A percentile compares a stretch with the other conserved stretches of the same genome.
These are phyloP conservation scores for Onychorhynchus coronatus DNA, from an alignment of 2,113 vertebrate genomes.

Conservation along the genomic window DNA sequence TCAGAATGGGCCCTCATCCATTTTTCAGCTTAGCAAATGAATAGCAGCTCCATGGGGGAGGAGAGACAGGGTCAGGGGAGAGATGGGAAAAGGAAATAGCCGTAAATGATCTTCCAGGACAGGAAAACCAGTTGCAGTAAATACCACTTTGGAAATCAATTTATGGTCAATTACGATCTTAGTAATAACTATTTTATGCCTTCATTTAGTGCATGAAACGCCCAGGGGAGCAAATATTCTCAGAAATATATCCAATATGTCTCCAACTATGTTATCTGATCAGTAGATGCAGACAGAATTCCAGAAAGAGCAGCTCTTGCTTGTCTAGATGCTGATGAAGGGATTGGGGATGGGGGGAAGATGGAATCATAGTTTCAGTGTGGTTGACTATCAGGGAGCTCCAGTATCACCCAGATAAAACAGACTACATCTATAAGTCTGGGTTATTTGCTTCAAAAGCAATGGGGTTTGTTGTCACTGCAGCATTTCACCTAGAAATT, in stretches of 20 bases:
- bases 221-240: not conserved
- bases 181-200: not conserved
- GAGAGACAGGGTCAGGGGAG: not conserved
- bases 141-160: constrained; percentile 43
- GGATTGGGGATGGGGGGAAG: not conserved
- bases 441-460: not conserved
- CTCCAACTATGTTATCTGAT: not conserved
- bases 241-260: constrained; percentile 3
- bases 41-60: not conserved
- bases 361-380: not conserved
- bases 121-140: constrained; percentile 29
- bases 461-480: not conserved
- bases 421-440: not conserved
- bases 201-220: not conserved
- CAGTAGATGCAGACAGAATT: not conserved
- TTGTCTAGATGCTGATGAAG: not conserved
- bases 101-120: not conserved
- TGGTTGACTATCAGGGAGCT: not conserved
- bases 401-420: not conserved
- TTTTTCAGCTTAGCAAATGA: constrained; percentile 1
- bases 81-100: not conserved
- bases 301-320: not conserved
- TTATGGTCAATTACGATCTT: constrained; percentile 2
- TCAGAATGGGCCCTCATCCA: not conserved
- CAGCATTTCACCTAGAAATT: not conserved